Evolutionary conservation across 2,113 vertebrate genomes (phyloP).

Genomic region (Thinocorus orbignyianus): DNA sequence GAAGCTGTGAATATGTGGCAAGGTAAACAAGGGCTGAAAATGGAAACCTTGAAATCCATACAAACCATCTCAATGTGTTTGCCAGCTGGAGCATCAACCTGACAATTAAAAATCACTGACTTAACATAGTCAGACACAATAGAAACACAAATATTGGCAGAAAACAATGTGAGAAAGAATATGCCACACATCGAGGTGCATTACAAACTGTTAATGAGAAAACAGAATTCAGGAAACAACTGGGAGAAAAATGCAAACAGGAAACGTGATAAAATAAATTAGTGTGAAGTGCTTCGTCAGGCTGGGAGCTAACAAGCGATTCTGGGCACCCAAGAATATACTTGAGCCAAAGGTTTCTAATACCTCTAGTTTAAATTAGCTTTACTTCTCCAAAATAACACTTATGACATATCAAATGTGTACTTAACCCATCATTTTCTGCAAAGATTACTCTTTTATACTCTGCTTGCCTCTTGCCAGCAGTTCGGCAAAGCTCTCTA

Average conservation of each 20-base stretch:
- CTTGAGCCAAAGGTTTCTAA: not conserved
- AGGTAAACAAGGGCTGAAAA: constrained; percentile 31
- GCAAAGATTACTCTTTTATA: not conserved
- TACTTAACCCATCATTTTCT: not conserved
- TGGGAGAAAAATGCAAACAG: not conserved
- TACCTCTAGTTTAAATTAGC: not conserved
- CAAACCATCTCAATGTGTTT: not conserved
- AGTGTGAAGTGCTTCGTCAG: not conserved
- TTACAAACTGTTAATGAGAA: not conserved
- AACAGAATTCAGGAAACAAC: not conserved
- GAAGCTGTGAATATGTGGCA: not conserved
- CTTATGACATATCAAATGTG: not conserved
- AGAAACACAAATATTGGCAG: constrained; percentile 22
- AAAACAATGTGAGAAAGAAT: not conserved
- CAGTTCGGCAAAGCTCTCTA: not conserved
- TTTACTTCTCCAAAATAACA: not conserved
- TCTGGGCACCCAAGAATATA: not conserved
- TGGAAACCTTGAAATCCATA: constrained; percentile 15
- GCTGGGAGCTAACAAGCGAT: not conserved
- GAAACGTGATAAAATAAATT: not conserved
- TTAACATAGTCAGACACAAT: constrained; percentile 26
- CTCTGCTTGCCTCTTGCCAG: not conserved
- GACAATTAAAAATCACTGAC: constrained; percentile 24
- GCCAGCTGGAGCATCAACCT: not conserved
- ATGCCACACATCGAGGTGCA: not conserved